phyloP scores from a whole-genome alignment of 1,140 invertebrate genomes.

The Drosophila tristis region DNA sequence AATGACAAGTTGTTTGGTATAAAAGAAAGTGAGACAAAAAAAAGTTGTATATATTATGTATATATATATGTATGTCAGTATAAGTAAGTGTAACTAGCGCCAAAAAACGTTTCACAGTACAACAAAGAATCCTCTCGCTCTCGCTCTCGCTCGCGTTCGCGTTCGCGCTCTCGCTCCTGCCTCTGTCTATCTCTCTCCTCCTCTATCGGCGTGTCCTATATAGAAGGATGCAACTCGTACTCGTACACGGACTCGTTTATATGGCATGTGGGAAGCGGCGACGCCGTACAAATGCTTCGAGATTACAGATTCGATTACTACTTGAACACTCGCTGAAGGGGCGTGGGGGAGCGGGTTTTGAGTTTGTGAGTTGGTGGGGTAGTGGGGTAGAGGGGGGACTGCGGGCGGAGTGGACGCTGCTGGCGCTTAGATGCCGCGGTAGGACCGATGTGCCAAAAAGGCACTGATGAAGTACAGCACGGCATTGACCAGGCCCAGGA shows the following conservation, averaged over 20 bases:
- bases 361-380: constrained; percentile 25
- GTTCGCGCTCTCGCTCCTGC: constrained; percentile 1
- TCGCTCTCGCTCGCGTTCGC: background rate
- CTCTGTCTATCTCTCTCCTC: constrained; percentile 1
- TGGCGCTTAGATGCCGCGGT: constrained; percentile 87
- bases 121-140: constrained; percentile 54
- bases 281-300: constrained; percentile 42
- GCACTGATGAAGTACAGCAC: constrained; percentile 90
- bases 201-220: background rate
- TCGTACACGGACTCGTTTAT: constrained; percentile 5
- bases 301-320: constrained; percentile 37
- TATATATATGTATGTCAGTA: constrained; percentile 38
- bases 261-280: constrained; percentile 20
- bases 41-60: constrained; percentile 4
- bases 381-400: constrained; percentile 6
- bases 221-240: too few relatives aligned
- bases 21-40: constrained; percentile 68
- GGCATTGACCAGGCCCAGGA: constrained; percentile 89
- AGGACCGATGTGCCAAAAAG: constrained; percentile 89
- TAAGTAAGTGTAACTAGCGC: constrained; percentile 52
- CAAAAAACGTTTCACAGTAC: constrained; percentile 59
- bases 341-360: too few relatives aligned
- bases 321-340: constrained; percentile 34
- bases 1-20: constrained; percentile 61
- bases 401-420: background rate